These are phyloP conservation scores for Endotricha flammealis DNA, from an alignment of 2,888 invertebrate species.

Conservation along the genomic window DNA sequence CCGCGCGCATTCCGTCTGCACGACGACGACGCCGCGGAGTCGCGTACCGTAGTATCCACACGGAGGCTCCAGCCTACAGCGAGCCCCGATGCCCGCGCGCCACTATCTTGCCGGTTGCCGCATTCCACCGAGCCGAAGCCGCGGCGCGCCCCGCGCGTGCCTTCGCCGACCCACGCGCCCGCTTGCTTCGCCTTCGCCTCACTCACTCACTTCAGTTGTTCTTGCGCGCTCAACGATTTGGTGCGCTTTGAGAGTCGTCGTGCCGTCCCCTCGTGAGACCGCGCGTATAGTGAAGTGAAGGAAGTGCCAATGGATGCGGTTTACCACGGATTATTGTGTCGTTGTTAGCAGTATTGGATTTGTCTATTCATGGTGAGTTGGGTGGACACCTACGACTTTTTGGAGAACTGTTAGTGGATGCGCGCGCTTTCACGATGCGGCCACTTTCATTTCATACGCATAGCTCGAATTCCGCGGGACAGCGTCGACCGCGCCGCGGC, in stretches of 20 bases:
- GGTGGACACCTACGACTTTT: slow-evolving; percentile 36
- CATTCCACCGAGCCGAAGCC: slow-evolving; percentile 65
- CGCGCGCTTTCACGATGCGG: slow-evolving; percentile 77
- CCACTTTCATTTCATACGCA: slow-evolving; percentile 78
- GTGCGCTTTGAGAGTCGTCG: slow-evolving; percentile 45
- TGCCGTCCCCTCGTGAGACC: slow-evolving; percentile 42
- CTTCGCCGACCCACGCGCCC: slow-evolving; percentile 86
- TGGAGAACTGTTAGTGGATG: slow-evolving; percentile 54
- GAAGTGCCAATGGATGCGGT: slow-evolving; percentile 73
- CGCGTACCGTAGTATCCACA: slow-evolving; percentile 30
- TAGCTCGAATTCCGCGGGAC: slow-evolving; percentile 75
- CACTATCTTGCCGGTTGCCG: slow-evolving; percentile 46
- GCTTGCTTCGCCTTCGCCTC: slow-evolving; percentile 49
- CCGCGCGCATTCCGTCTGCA: slow-evolving; percentile 49
- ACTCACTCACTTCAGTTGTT: slow-evolving; percentile 65
- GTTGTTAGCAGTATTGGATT: slow-evolving; percentile 59
- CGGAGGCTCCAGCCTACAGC: slow-evolving; percentile 39
- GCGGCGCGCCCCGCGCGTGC: slow-evolving; percentile 71
- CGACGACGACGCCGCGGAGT: slow-evolving; percentile 30
- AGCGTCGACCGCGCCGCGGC: slow-evolving; percentile 66
- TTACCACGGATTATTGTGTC: slow-evolving; percentile 57
- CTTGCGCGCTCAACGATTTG: slow-evolving; percentile 53
- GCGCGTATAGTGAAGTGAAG: slow-evolving; percentile 69
- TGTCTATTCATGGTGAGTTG: slow-evolving; percentile 73
- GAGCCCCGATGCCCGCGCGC: slow-evolving; percentile 49